Base-by-base conservation (phyloP, 2,888 invertebrate genomes). In the Melanotus villosus region DNA sequence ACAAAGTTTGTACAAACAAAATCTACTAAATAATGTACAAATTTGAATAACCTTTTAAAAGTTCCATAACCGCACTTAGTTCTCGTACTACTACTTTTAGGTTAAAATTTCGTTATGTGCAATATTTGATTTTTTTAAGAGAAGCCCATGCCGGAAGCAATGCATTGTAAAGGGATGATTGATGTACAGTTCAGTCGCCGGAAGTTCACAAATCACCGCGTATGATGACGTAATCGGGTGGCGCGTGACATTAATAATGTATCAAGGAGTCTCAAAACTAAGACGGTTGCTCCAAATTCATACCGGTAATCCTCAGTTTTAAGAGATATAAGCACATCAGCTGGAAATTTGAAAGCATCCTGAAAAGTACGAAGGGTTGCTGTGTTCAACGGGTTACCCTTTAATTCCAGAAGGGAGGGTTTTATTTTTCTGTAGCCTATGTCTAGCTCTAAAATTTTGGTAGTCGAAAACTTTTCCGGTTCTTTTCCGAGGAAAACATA, bases 151-250 rank as follows among this genome's bases (percentile, higher is more conserved):
- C 62, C 52, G 62, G 66, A 60, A 41, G 47, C 59, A 41, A 38
- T 66, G 38, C 57, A 70, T 54, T 57, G 63, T 69, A 52, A n/a
- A 36, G 47, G 72, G 67, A 66, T 72, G 77, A 78, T 78, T 77
- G 77, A 78, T 77, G 78, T 70, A 65, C 68, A 59, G 41, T 56
- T 65, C 67, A 32, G 70, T 38, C 69, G 71, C 76, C 78, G 79
- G 79, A 79, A 78, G 77, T 77, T 73, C 77, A 79, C 79, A 78
- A 79, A 78, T 77, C 79, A 78, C 72, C 69, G 72, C 69, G 68
- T 63, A 68, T 69, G 72, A 73, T 73, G 75, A 74, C 67, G 71
- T 70, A 68, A 72, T 66, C 56, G 64, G 73, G 41, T 19, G 56
- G 73, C 75, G 76, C 79, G 79, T 79, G 77, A 76, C 75, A 73